phyloP scores from a whole-genome alignment of 2,888 invertebrate species.

The Eristalis pertinax region DNA sequence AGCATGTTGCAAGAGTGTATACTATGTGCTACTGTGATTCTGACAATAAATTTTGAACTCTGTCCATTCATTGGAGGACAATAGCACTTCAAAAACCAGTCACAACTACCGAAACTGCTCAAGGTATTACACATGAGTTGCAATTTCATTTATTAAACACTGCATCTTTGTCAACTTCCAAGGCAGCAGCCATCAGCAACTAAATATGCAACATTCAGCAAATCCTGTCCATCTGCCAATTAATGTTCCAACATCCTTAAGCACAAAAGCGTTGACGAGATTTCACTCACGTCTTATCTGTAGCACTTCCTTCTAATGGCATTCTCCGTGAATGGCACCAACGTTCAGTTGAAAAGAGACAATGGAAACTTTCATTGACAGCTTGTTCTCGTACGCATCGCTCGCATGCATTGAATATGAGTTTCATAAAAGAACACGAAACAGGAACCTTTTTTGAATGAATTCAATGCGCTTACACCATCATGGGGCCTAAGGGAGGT shows the following conservation, averaged over 20 bases:
- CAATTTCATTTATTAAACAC: too few relatives aligned
- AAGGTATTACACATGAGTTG: too few relatives aligned
- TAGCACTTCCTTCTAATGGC: neutral
- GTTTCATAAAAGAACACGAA: neutral
- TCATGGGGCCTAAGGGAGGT: neutral
- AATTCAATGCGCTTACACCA: neutral
- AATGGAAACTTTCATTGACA: neutral
- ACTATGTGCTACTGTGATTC: too few relatives aligned
- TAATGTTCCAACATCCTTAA: neutral
- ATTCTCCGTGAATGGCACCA: neutral
- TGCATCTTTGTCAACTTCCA: too few relatives aligned
- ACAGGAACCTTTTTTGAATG: neutral
- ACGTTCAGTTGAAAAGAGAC: neutral
- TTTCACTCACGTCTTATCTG: neutral
- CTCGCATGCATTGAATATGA: neutral
- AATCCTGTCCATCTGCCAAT: neutral
- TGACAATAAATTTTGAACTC: too few relatives aligned
- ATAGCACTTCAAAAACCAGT: too few relatives aligned
- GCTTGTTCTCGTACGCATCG: neutral
- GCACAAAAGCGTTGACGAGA: neutral
- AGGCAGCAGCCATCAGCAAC: neutral
- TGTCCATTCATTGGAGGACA: too few relatives aligned
- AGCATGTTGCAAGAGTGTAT: too few relatives aligned
- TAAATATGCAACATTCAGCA: neutral
- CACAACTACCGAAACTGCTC: too few relatives aligned